phyloP scores from a whole-genome alignment of 2,888 invertebrate species.

The Rhynchonema sp. region DNA sequence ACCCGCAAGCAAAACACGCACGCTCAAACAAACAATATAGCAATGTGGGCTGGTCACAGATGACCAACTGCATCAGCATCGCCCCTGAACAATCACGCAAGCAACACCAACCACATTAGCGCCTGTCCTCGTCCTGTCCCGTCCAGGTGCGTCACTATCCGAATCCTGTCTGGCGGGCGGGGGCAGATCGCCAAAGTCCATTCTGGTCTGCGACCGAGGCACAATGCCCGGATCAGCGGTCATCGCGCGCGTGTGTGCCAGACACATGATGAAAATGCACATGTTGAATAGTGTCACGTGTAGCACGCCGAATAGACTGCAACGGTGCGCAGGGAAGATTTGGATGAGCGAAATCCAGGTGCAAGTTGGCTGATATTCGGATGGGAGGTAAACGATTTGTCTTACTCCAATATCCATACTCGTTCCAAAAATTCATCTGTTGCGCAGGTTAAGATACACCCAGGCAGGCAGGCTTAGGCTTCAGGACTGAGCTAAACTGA shows the following conservation, averaged over 20 bases:
- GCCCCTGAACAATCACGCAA: neutral
- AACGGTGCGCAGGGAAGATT: too few species aligned
- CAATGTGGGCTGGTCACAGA: too few species aligned
- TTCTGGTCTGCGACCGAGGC: conserved; percentile 33
- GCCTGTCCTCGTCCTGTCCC: neutral
- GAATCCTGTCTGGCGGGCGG: neutral
- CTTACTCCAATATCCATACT: too few species aligned
- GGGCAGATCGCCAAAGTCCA: conserved; percentile 57
- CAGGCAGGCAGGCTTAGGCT: too few species aligned
- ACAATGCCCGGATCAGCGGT: conserved; percentile 73
- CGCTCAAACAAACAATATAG: too few species aligned
- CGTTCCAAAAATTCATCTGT: too few species aligned
- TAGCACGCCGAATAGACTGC: conserved; percentile 58
- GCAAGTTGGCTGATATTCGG: too few species aligned
- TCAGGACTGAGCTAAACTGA: too few species aligned
- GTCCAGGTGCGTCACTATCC: neutral
- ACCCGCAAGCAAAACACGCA: too few species aligned
- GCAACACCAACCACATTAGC: neutral
- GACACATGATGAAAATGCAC: conserved; percentile 49
- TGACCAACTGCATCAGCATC: neutral
- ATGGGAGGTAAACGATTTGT: too few species aligned
- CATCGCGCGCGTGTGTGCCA: conserved; percentile 62
- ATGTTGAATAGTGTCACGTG: conserved; percentile 60
- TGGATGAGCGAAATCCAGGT: too few species aligned
- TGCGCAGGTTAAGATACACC: too few species aligned